Evolutionary conservation across 35 echinoderm and acorn worm species (phyloP).

Genomic region (Holothuria glaberrima): DNA sequence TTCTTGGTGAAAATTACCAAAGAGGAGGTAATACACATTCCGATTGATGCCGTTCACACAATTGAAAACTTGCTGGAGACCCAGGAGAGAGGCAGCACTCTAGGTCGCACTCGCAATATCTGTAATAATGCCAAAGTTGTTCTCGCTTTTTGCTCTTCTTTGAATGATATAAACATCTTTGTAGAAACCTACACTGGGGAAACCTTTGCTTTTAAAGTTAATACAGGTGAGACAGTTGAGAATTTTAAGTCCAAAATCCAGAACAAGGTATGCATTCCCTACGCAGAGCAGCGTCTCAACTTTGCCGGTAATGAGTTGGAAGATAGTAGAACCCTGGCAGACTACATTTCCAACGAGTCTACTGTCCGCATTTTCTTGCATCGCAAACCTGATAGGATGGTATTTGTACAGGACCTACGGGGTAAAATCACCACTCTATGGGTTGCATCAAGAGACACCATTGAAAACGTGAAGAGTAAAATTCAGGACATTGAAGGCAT

Average conservation of each 20-base stretch:
- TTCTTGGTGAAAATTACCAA: too few relatives aligned
- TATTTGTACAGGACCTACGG: too few relatives aligned
- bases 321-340: neutral
- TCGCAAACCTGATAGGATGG: too few relatives aligned
- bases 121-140: too few relatives aligned
- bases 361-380: neutral
- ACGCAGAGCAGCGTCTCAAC: neutral
- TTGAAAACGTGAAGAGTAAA: conserved; percentile 61
- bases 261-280: neutral
- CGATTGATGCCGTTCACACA: too few relatives aligned
- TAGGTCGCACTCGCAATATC: too few relatives aligned
- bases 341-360: conserved; percentile 23
- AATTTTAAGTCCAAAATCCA: conserved; percentile 9
- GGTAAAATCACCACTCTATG: too few relatives aligned
- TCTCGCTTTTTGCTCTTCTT: neutral
- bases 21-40: too few relatives aligned
- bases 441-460: conserved; percentile 60
- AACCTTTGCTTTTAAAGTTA: neutral
- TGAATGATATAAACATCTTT: neutral
- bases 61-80: too few relatives aligned
- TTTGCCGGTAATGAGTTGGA: neutral
- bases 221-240: neutral
- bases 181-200: neutral
- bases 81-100: too few relatives aligned
- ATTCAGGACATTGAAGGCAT: conserved; percentile 21